Conservation (phyloP, 2,113 vertebrate species). For the Cyphomyrus plagiostoma region DNA sequence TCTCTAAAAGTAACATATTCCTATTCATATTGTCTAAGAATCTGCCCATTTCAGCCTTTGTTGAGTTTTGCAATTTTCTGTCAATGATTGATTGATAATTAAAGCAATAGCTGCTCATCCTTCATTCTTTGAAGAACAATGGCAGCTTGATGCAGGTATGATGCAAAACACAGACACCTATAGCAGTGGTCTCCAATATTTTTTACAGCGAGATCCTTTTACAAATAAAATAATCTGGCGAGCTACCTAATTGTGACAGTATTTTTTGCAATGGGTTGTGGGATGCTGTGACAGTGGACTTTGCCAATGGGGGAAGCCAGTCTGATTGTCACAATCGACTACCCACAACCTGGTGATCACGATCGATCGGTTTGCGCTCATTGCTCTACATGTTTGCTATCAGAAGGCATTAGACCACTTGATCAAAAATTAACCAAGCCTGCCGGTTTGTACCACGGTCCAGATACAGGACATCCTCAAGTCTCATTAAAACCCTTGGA, state of each 20-base stretch:
- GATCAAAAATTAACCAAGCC: background rate
- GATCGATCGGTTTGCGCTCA: background rate
- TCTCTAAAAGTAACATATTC: background rate
- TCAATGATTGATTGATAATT: background rate
- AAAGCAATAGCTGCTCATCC: background rate
- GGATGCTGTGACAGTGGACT: background rate
- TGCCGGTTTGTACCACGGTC: background rate
- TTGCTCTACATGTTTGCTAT: background rate
- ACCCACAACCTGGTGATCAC: background rate
- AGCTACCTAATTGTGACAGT: background rate
- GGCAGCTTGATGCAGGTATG: background rate
- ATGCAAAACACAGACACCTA: background rate
- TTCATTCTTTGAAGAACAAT: background rate
- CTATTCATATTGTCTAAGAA: background rate
- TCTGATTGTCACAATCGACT: background rate
- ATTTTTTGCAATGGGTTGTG: background rate
- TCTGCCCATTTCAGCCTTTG: background rate
- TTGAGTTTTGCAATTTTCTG: background rate
- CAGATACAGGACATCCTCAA: background rate
- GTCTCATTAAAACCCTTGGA: background rate
- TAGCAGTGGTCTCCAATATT: background rate
- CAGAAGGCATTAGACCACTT: background rate
- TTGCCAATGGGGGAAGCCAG: background rate
- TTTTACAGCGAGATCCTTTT: background rate
- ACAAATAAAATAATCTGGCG: background rate